Evolutionary conservation across 2,113 vertebrate species (phyloP), one percentile per base, ranked within the genome.

Genomic region (Plectropomus leopardus): DNA sequence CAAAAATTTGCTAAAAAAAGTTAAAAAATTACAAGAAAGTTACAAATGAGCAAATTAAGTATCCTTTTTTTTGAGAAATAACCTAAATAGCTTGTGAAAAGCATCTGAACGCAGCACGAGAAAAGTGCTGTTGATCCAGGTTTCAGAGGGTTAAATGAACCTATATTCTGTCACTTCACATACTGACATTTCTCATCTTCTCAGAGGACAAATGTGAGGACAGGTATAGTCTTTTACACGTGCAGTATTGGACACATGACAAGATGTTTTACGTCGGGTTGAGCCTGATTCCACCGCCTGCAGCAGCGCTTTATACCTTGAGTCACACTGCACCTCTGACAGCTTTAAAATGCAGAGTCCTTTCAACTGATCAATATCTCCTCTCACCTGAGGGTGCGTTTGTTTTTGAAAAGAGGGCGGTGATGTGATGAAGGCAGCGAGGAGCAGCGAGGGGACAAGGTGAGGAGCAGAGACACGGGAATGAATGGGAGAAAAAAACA

Each of bases 331-430:
- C 28, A 16, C n/a, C 59, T 28, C 80, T 36, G 74, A 65, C 70
- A 4, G 78, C 77, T 82, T 44, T 44, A 17, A 67, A 72, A 40
- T 40, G 36, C 36, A 40, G 36, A 40, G 36, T n/a, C 58, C 32
- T 8, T 64, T 50, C 78, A 36, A 40, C 67, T 78, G 89, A 90
- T 92, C 86, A 1, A 86, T 86, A 87, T 78, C 77, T 73, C 36
- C 0, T 63, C 65, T 82, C 68, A 66, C 79, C 72, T 50, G 32
- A 68, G 59, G 61, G 32, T 65, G 83, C 3, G 10, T 47, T 58
- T 0, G 23, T 34, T 28, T 67, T 42, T 51, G 53, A 82, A 32
- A 42, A 44, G 44, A 61, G 60, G 13, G 26, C 2, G 53, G 14
- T n/a, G 40, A 9, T 9, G 83, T 32, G 36, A 48, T 66, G 10